Base-by-base conservation (phyloP, 2,888 invertebrate genomes). In the Oxystoma pomonae region DNA sequence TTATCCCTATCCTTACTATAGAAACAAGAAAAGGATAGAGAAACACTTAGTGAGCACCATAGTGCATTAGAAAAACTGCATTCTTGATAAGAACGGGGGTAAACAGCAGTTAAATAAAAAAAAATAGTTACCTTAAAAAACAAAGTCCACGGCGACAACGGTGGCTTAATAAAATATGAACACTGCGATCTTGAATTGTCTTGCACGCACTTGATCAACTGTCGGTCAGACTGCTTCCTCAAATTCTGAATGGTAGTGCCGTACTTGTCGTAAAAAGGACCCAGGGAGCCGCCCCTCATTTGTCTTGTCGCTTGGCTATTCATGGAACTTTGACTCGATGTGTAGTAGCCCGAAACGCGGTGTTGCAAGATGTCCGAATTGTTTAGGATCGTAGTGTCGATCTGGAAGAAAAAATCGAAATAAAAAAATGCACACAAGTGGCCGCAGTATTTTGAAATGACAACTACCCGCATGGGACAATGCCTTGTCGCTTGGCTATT, bases 301-400 rank as follows among this genome's bases (percentile, higher is more conserved):
- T 59, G 22, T 74, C 63, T 76, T 22, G 72, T 64, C 22, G 69
- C 69, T 60, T 70, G 74, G 9, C 82, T 81, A 68, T 82, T 83
- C 63, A 87, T 76, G 1, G 85, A 84, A 3, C 92, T 92, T 70
- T 90, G 90, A 74, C 91, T 93, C 63, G 93, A 92, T 1, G 93
- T 94, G 77, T 92, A 94, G 80, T 94, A 94, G 18, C 93, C 94
- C 35, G 94, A 94, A 1, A 93, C 93, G 49, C 94, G 84, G 70
- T 93, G 91, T 65, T 89, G 88, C 74, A 91, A 82, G 68, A 91
- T 85, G 70, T 92, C 90, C 55, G 87, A 87, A 73, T 91, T 90
- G 73, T 91, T 90, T 21, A 87, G 87, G 60, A 88, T 78, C 1
- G 73, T 64, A 57, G 72, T 71, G 62, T 79, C 78, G 59, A 78